Evolutionary conservation across 1,140 invertebrate genomes (phyloP).

Genomic region (Diachasma alloeum): DNA sequence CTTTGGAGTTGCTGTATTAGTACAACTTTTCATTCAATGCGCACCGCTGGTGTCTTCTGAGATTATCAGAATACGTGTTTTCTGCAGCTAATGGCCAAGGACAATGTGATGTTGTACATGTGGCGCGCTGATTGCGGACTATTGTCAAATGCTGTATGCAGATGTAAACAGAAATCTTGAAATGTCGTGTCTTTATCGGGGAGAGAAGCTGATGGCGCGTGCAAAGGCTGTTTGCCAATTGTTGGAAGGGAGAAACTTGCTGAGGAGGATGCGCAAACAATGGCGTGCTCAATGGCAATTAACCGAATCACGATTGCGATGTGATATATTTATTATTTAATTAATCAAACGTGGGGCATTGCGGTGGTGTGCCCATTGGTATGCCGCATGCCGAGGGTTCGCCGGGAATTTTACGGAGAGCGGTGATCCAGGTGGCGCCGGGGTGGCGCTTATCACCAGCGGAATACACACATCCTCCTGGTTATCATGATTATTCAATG

Average conservation of each 20-base stretch:
- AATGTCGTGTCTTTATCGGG: not conserved
- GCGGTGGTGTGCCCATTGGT: not conserved
- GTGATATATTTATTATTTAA: slow-evolving; percentile 50
- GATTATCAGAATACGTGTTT: too few relatives aligned
- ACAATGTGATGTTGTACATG: too few relatives aligned
- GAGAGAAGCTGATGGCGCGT: slow-evolving; percentile 18
- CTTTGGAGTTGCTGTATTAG: not conserved
- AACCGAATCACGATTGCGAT: slow-evolving; percentile 44
- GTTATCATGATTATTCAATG: slow-evolving; percentile 29
- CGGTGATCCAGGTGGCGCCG: slow-evolving; percentile 4
- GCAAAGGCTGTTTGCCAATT: not conserved
- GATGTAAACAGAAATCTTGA: too few relatives aligned
- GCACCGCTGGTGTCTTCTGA: not conserved
- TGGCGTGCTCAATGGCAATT: slow-evolving; percentile 47
- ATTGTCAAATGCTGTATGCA: too few relatives aligned
- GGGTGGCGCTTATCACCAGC: not conserved
- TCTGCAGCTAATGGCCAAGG: too few relatives aligned
- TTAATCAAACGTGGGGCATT: slow-evolving; percentile 38
- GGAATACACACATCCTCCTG: not conserved
- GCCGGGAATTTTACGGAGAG: not conserved
- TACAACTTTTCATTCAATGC: not conserved
- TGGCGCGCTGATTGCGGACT: too few relatives aligned
- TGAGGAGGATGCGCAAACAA: slow-evolving; percentile 40
- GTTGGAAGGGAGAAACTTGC: not conserved
- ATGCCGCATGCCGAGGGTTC: not conserved